A percentile compares a stretch with the other conserved stretches of the same genome.
These are phyloP conservation scores for Pyrgilauda ruficollis DNA, from an alignment of 2,113 vertebrate genomes.

Conservation along the genomic window DNA sequence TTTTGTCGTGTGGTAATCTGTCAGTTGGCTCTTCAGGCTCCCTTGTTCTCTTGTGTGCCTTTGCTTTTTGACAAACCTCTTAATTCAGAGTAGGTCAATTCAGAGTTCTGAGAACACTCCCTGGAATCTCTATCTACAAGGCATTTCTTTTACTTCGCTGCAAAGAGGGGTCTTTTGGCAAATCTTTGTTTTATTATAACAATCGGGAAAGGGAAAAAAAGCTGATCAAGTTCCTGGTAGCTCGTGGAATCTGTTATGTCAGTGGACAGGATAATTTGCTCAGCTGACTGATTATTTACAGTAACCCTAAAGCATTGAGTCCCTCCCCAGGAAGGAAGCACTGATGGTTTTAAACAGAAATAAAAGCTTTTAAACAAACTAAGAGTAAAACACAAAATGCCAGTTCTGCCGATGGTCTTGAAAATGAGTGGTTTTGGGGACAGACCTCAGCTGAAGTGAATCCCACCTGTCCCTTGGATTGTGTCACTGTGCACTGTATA, in stretches of 20 bases:
- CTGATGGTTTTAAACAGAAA: conserved; percentile 30
- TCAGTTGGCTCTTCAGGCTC: conserved; percentile 15
- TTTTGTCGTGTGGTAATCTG: conserved; percentile 39
- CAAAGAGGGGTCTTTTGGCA: background rate
- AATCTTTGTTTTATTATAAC: background rate
- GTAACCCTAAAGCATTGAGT: conserved; percentile 13
- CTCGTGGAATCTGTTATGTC: conserved; percentile 28
- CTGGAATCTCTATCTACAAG: background rate
- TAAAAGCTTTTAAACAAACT: conserved; percentile 22
- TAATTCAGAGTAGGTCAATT: background rate
- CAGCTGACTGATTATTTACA: conserved; percentile 36
- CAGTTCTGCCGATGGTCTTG: background rate
- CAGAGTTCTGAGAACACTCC: background rate
- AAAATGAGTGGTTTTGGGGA: background rate
- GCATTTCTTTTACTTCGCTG: background rate
- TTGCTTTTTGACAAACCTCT: conserved; percentile 28
- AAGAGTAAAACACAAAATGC: background rate
- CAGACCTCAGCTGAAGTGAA: background rate
- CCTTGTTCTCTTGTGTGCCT: conserved; percentile 23
- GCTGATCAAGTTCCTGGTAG: conserved; percentile 6
- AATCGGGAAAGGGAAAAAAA: background rate
- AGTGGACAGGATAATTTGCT: conserved; percentile 27
- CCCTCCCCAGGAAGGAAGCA: conserved; percentile 30
- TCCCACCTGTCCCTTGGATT: background rate
- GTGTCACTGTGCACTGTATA: background rate